These are phyloP conservation scores for Drosophila siamana DNA, from an alignment of 2,888 invertebrate species.

Conservation along the genomic window DNA sequence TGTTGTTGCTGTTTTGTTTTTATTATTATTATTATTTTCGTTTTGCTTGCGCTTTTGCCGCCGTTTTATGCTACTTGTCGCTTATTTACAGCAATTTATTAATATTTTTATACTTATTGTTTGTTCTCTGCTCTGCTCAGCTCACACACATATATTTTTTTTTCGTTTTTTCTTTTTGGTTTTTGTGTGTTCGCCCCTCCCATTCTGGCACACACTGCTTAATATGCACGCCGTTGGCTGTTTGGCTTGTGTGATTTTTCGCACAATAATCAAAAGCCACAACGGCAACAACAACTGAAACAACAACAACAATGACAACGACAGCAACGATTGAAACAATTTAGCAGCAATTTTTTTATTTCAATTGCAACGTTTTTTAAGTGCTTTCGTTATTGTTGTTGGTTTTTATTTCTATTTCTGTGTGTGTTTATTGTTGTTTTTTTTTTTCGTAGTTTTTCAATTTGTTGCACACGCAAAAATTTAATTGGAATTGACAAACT, in stretches of 20 bases:
- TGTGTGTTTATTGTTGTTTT: too few relatives aligned
- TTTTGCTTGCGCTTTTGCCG: constrained; percentile 52
- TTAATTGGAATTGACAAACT: constrained; percentile 26
- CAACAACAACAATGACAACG: constrained; percentile 19
- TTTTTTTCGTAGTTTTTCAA: constrained; percentile 23
- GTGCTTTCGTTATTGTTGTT: constrained; percentile 32
- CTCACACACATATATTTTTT: not conserved
- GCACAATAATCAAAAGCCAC: constrained; percentile 73
- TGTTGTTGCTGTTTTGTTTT: constrained; percentile 37
- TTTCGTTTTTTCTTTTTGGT: not conserved
- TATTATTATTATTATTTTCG: constrained; percentile 20
- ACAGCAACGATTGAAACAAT: constrained; percentile 41
- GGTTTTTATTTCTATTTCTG: constrained; percentile 1
- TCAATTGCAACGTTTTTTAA: constrained; percentile 48
- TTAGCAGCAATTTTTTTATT: constrained; percentile 48
- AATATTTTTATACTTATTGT: constrained; percentile 51
- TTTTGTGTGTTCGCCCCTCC: not conserved
- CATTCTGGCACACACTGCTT: constrained; percentile 35
- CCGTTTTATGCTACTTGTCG: constrained; percentile 56
- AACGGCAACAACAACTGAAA: constrained; percentile 23
- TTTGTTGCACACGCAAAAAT: constrained; percentile 42
- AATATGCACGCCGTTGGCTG: constrained; percentile 71
- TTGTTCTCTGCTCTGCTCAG: constrained; percentile 11
- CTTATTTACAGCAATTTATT: constrained; percentile 75
- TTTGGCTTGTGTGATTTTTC: constrained; percentile 75